Conservation (phyloP, 2,113 vertebrate species). For the Panurus biarmicus region DNA sequence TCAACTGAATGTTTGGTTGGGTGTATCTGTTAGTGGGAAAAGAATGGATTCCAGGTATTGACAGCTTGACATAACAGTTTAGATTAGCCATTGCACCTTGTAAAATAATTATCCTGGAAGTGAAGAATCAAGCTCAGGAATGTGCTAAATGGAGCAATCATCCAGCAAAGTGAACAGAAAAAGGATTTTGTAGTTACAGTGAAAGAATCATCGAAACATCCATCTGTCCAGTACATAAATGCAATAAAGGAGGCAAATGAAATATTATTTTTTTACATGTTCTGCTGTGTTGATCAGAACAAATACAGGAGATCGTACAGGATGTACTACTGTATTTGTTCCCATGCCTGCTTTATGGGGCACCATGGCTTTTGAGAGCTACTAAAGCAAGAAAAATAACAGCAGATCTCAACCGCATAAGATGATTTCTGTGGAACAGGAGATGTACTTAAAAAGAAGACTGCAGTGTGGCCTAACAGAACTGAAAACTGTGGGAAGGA, state of each 20-base stretch:
- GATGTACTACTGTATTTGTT: background rate
- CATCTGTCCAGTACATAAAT: background rate
- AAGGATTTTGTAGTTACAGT: constrained; percentile 8
- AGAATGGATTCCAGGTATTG: background rate
- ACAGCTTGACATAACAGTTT: background rate
- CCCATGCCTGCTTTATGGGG: background rate
- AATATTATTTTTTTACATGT: background rate
- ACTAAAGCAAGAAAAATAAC: background rate
- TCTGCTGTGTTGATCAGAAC: background rate
- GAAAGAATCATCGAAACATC: background rate
- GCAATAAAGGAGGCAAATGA: background rate
- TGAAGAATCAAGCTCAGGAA: constrained; percentile 3
- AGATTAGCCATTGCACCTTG: background rate
- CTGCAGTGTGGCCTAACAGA: background rate
- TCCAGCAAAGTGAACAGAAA: constrained; percentile 24
- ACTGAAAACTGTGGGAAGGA: background rate
- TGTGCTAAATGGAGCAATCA: constrained; percentile 42
- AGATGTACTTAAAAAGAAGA: background rate
- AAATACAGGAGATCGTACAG: background rate
- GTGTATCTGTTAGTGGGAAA: background rate
- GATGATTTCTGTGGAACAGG: background rate
- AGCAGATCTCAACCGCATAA: background rate
- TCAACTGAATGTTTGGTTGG: background rate
- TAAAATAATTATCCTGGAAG: constrained; percentile 47
- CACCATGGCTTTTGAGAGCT: background rate